Evolutionary conservation across 2,113 vertebrate genomes (phyloP).

Genomic region (Eurystomus gularis): DNA sequence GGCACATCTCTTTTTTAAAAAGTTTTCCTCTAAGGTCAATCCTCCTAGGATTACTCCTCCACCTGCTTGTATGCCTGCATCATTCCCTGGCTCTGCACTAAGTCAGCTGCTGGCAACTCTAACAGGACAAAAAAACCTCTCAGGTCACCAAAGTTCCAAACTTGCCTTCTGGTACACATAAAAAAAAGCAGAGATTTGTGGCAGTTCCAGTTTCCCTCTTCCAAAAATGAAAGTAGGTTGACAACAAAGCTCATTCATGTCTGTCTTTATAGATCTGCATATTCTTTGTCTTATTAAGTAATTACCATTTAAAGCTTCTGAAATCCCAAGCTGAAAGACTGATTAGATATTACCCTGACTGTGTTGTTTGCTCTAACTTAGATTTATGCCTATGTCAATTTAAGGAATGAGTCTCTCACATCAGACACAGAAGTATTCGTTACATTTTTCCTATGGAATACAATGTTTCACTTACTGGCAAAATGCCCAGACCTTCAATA

Average conservation of each 20-base stretch:
- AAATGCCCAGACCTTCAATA: conserved; percentile 72
- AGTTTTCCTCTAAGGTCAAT: neutral
- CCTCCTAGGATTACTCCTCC: neutral
- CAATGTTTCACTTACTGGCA: conserved; percentile 73
- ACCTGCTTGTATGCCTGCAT: neutral
- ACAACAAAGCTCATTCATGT: neutral
- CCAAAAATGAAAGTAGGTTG: conserved; percentile 3
- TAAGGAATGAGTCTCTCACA: conserved; percentile 66
- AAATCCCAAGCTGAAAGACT: conserved; percentile 24
- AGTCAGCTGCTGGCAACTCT: neutral
- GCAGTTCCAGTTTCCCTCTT: neutral
- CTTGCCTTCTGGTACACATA: conserved; percentile 17
- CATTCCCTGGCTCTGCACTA: neutral
- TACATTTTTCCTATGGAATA: conserved; percentile 55
- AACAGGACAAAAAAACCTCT: neutral
- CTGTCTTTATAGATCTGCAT: neutral
- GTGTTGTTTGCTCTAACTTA: conserved; percentile 62
- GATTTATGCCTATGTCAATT: conserved; percentile 69
- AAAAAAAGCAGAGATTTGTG: neutral
- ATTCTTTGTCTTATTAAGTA: conserved; percentile 37
- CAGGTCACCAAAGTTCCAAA: conserved; percentile 18
- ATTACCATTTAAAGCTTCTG: conserved; percentile 40
- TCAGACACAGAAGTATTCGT: conserved; percentile 51
- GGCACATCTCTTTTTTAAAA: neutral
- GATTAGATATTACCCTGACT: conserved; percentile 49